Percentiles rank a stretch among this genome's conserved stretches.
These are phyloP conservation scores for Seriola rivoliana DNA, from an alignment of 2,113 vertebrate species.

Conservation along the genomic window DNA sequence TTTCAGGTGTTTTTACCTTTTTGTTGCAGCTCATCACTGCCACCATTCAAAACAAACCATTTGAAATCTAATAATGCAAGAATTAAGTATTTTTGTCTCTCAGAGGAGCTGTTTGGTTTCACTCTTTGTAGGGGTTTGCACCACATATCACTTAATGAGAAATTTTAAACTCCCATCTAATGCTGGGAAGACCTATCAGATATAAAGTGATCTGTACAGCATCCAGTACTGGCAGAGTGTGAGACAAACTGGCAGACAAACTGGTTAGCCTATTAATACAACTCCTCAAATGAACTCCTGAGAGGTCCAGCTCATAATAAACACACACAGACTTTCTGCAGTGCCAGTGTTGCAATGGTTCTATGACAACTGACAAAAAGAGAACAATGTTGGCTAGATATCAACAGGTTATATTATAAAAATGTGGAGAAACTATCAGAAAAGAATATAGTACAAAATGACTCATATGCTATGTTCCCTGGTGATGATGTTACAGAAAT, in stretches of 20 bases:
- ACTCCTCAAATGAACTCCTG: not conserved
- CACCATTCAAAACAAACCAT: not conserved
- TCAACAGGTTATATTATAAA: constrained; percentile 3
- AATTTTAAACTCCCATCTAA: not conserved
- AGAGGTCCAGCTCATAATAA: not conserved
- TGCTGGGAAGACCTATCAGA: not conserved
- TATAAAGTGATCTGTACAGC: not conserved
- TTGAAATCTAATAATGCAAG: not conserved
- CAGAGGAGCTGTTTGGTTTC: not conserved
- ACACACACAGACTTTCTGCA: not conserved
- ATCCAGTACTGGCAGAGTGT: no score
- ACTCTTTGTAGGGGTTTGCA: not conserved
- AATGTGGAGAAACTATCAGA: not conserved
- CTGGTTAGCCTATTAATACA: not conserved
- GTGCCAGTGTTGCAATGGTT: not conserved
- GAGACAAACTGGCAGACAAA: not conserved
- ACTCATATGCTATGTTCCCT: not conserved
- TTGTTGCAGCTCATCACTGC: not conserved
- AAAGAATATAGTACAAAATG: not conserved
- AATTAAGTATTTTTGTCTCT: not conserved
- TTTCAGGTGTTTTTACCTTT: not conserved
- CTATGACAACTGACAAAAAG: not conserved
- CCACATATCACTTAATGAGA: not conserved
- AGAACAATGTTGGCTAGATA: not conserved
- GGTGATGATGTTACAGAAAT: no score